phyloP scores from a whole-genome alignment of 2,888 invertebrate species.

The Erebia palarica region DNA sequence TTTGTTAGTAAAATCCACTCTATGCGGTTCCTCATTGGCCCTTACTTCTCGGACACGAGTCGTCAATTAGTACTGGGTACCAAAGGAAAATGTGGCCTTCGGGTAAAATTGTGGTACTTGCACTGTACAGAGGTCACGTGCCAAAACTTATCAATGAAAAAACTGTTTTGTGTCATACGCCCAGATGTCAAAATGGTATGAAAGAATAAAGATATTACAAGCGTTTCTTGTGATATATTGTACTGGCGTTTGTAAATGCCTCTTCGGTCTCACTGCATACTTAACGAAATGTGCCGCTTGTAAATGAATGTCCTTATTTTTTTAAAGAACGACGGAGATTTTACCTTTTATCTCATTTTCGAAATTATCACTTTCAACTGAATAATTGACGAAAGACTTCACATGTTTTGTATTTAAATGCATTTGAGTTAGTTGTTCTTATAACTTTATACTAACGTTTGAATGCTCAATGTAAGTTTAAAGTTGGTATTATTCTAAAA shows the following conservation, averaged over 20 bases:
- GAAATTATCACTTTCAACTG: constrained; percentile 25
- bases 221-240: constrained; percentile 37
- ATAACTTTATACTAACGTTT: neutral
- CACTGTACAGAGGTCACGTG: constrained; percentile 28
- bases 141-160: constrained; percentile 34
- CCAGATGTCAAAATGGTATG: constrained; percentile 38
- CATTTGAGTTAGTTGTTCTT: too few species aligned
- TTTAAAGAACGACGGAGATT: constrained; percentile 33
- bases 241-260: constrained; percentile 40
- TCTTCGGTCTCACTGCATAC: constrained; percentile 41
- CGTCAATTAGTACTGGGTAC: constrained; percentile 65
- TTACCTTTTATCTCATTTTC: constrained; percentile 28
- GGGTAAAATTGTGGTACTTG: constrained; percentile 51
- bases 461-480: neutral
- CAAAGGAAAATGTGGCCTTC: constrained; percentile 66
- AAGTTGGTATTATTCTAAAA: neutral
- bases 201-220: constrained; percentile 25
- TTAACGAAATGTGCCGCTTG: constrained; percentile 44
- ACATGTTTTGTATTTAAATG: too few species aligned
- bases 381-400: neutral
- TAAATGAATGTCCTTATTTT: constrained; percentile 44
- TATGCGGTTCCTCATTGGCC: constrained; percentile 48
- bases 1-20: constrained; percentile 47
- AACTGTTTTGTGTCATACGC: constrained; percentile 31
- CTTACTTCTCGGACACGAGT: constrained; percentile 69